Evolutionary conservation across 2,888 invertebrate species (phyloP), one percentile per base, ranked within the genome.

Genomic region (Acronicta leporina): DNA sequence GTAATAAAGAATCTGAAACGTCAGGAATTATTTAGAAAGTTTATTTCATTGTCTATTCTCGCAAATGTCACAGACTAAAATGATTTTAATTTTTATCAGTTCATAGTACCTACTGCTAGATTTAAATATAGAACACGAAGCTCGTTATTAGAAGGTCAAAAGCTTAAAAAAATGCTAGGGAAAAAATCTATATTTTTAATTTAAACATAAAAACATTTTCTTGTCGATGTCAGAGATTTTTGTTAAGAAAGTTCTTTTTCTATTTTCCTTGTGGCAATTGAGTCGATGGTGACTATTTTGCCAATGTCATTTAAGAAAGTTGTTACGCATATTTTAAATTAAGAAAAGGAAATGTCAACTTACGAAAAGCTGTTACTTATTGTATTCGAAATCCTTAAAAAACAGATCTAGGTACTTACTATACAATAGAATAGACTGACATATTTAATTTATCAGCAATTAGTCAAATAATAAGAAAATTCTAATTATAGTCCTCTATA

Each of bases 381-480:
- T 27, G 27, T 27, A 27, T 8, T 30, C 30, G 9, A 46, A 9
- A 30, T 47, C 6, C 16, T 11, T 44, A 66, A 46, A 13, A 41
- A 63, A 47, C 10, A 33, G 13, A 49, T 45, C n/a, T n/a, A n/a
- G n/a, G n/a, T n/a, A n/a, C n/a, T 0, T 15, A 14, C 15, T 63
- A 50, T 13, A 27, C 5, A 44, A 45, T 16, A 16, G 9, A 9
- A 40, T 30, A 14, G 6, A 11, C 16, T 48, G 9, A 35, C 16
- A 30, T n/a, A n/a, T 2, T 42, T 35, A 38, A 47, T 44, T 30
- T 30, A 9, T 20, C 20, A 4, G 4, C 20, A 30, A 30, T 33
- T 33, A 11, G 30, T 11, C 27, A 41, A 56, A 49, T 72, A 66
- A 66, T 10, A 16, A 41, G 30, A 38, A 58, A 57, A 43, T 27